A percentile compares a stretch with the other conserved stretches of the same genome.
Evolutionary conservation across 1,140 invertebrate species (phyloP).

Genomic region (Rhopalosiphum maidis): DNA sequence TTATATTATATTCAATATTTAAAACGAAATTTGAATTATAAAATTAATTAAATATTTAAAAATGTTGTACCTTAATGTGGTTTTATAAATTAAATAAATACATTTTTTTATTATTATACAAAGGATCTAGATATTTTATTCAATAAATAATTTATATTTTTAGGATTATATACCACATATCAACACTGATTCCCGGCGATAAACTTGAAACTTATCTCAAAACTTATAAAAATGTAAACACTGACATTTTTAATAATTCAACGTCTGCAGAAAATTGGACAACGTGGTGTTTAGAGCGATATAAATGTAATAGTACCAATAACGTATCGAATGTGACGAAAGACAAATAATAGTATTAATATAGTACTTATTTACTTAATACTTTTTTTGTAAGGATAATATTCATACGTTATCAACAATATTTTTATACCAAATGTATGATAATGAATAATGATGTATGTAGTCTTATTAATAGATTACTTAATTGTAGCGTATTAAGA

Average conservation of each 20-base stretch:
- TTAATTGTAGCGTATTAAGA: background rate
- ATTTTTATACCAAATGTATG: background rate
- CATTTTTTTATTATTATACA: background rate
- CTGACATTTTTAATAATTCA: background rate
- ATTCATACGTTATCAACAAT: background rate
- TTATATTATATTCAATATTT: background rate
- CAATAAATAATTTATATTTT: background rate
- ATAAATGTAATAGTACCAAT: slow-evolving; percentile 1
- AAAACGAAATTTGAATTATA: background rate
- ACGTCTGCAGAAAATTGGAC: background rate
- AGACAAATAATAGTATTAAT: background rate
- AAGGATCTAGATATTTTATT: background rate
- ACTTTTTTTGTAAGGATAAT: background rate
- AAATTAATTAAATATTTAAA: too few species aligned
- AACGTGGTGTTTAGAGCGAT: background rate
- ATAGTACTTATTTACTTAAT: too few species aligned
- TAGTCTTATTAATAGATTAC: background rate
- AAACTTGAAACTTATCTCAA: background rate
- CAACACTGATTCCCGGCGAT: background rate
- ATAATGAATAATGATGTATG: background rate
- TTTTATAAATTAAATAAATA: background rate
- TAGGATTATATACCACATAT: slow-evolving; percentile 14
- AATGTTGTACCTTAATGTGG: too few species aligned
- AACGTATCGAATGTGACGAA: background rate
- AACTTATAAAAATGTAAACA: slow-evolving; percentile 24